Evolutionary conservation across 2,113 vertebrate genomes (phyloP).

Genomic region (Zosterops lateralis): DNA sequence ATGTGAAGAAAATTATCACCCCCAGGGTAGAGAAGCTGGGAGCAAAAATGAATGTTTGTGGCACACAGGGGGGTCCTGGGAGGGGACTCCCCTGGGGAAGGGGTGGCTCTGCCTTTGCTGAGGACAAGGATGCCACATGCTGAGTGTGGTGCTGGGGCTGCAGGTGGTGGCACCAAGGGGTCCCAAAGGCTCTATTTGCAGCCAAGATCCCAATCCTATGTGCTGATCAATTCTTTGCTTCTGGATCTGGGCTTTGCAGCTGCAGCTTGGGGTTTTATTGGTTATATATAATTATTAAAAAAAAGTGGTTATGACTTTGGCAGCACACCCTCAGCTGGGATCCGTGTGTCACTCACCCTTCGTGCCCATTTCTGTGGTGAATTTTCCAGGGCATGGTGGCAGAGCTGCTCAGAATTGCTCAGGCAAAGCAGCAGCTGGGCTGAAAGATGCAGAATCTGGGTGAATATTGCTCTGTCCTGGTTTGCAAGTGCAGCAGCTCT

Average conservation of each 20-base stretch:
- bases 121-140: background rate
- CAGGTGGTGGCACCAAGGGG: background rate
- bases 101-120: background rate
- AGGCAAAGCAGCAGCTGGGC: background rate
- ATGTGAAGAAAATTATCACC: background rate
- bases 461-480: background rate
- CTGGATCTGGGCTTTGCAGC: background rate
- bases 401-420: background rate
- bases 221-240: background rate
- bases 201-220: background rate
- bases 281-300: background rate
- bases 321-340: background rate
- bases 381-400: background rate
- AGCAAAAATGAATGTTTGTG: background rate
- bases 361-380: background rate
- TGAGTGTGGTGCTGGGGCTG: background rate
- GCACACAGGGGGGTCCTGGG: background rate
- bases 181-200: background rate
- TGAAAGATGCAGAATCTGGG: background rate
- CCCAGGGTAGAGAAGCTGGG: background rate
- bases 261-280: background rate
- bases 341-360: accelerated
- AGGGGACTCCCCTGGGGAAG: background rate
- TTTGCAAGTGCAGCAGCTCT: background rate
- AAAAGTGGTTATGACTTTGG: background rate